A percentile compares a stretch with the other conserved stretches of the same genome.
These are phyloP conservation scores for Steinernema khuongi DNA, from an alignment of 1,140 invertebrate species.

Conservation along the genomic window DNA sequence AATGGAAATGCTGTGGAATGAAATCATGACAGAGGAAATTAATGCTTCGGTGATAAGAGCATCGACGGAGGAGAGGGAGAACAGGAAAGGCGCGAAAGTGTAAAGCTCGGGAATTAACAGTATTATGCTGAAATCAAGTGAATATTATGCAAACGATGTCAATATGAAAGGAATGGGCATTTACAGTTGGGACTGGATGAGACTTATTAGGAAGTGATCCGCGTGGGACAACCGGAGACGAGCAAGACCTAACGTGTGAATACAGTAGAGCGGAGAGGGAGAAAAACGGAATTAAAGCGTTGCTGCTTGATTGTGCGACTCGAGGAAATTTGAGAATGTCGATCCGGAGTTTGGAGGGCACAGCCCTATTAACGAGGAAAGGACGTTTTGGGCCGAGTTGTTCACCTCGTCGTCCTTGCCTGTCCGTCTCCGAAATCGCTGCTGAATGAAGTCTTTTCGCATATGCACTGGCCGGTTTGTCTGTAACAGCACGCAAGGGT, in stretches of 20 bases:
- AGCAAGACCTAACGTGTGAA: neutral
- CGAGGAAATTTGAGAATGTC: neutral
- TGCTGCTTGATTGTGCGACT: neutral
- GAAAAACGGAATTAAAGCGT: neutral
- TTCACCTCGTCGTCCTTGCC: slow-evolving; percentile 1
- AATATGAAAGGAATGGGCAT: slow-evolving; percentile 9
- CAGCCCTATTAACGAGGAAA: slow-evolving; percentile 13
- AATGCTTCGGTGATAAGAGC: slow-evolving; percentile 14
- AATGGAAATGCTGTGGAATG: slow-evolving; percentile 13
- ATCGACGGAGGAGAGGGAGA: neutral
- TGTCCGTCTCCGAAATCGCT: neutral
- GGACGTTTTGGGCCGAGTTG: neutral
- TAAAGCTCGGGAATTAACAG: neutral
- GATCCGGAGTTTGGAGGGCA: neutral
- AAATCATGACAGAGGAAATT: slow-evolving; percentile 14
- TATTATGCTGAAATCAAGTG: slow-evolving; percentile 15
- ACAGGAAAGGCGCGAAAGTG: neutral
- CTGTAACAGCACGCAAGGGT: neutral
- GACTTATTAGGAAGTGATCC: neutral
- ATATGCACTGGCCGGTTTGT: slow-evolving; percentile 10
- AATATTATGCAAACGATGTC: neutral
- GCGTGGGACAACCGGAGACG: neutral
- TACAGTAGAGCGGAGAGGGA: neutral
- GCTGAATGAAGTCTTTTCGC: slow-evolving; percentile 7
- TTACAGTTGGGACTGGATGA: neutral